Conservation (phyloP, 2,797 vertebrate species). For the Melopsittacus undulatus region DNA sequence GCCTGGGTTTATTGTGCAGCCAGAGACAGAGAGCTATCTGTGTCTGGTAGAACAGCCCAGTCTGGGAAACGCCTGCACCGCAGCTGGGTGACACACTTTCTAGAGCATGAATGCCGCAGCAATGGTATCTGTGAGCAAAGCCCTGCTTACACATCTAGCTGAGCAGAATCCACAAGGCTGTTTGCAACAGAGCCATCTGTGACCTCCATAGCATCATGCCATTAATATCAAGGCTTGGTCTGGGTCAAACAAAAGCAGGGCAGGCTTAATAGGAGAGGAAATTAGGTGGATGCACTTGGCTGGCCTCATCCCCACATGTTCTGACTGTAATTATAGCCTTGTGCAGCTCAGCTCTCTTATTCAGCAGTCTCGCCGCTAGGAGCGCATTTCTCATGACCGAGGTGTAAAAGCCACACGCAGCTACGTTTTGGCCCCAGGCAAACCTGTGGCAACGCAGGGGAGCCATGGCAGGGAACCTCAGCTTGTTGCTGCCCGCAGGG, state of each 20-base stretch:
- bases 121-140: conserved; percentile 8
- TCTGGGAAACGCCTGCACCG: background rate
- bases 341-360: background rate
- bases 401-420: background rate
- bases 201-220: conserved; percentile 1
- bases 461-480: background rate
- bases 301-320: background rate
- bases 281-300: conserved; percentile 47
- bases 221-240: conserved; percentile 40
- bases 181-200: conserved; percentile 32
- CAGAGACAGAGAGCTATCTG: background rate
- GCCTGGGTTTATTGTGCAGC: background rate
- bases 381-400: background rate
- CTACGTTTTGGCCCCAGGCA: background rate
- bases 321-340: conserved; percentile 31
- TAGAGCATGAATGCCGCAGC: background rate
- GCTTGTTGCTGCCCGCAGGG: fast-evolving
- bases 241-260: conserved; percentile 56
- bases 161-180: conserved; percentile 8
- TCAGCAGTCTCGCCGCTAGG: background rate
- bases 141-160: background rate
- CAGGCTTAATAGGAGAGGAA: conserved; percentile 60
- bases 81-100: conserved; percentile 49
- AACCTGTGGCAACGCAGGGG: background rate
- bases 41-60: background rate